phyloP scores from a whole-genome alignment of 1,140 invertebrate species.

The Rhyzopertha dominica region DNA sequence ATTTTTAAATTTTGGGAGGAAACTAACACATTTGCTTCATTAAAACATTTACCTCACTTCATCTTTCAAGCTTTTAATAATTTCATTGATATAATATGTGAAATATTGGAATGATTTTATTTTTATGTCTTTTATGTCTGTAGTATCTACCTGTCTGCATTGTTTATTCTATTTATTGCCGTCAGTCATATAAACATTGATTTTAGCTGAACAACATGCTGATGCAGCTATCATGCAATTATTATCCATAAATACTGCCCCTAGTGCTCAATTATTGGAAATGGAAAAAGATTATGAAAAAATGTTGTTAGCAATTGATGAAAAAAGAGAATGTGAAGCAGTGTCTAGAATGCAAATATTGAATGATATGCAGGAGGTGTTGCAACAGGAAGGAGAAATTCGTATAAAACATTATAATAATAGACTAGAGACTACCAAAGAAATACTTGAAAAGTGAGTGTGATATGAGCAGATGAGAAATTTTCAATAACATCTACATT shows the following conservation, averaged over 20 bases:
- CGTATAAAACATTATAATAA: slow-evolving; percentile 36
- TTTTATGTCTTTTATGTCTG: too few relatives aligned
- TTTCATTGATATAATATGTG: too few relatives aligned
- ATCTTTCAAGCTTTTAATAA: too few relatives aligned
- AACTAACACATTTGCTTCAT: too few relatives aligned
- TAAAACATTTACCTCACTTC: too few relatives aligned
- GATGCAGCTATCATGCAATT: slow-evolving; percentile 61
- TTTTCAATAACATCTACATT: slow-evolving; percentile 4
- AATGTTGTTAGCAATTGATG: slow-evolving; percentile 31
- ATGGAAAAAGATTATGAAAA: slow-evolving; percentile 61
- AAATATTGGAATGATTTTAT: too few relatives aligned
- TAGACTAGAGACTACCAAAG: slow-evolving; percentile 33
- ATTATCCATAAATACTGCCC: slow-evolving; percentile 53
- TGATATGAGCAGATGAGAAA: not conserved
- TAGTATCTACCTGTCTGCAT: too few relatives aligned
- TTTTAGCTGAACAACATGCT: slow-evolving; percentile 58
- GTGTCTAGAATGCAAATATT: slow-evolving; percentile 50
- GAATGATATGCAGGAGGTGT: slow-evolving; percentile 61
- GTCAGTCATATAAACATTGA: too few relatives aligned
- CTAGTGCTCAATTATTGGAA: slow-evolving; percentile 56
- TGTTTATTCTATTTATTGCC: too few relatives aligned
- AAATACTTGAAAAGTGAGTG: slow-evolving; percentile 39
- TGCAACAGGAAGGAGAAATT: slow-evolving; percentile 54
- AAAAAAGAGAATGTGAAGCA: slow-evolving; percentile 32
- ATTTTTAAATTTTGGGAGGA: too few relatives aligned